Evolutionary conservation across 2,888 invertebrate genomes (phyloP).

Genomic region (Malachius bipustulatus): DNA sequence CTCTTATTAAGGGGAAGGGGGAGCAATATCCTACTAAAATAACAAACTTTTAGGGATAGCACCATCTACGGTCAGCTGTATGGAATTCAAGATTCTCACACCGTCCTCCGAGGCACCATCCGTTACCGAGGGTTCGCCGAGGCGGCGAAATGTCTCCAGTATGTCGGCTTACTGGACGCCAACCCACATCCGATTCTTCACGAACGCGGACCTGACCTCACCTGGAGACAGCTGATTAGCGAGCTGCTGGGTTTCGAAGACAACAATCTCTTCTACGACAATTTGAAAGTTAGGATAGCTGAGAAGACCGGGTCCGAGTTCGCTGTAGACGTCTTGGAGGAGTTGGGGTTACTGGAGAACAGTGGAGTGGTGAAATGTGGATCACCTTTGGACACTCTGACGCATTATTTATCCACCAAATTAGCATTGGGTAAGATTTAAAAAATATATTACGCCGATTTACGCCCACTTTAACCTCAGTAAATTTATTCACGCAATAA

Average conservation of each 20-base stretch:
- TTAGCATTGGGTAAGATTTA: slow-evolving; percentile 56
- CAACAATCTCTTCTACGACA: slow-evolving; percentile 84
- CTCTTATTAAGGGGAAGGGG: too few species aligned
- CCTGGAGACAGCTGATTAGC: slow-evolving; percentile 84
- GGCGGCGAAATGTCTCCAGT: slow-evolving; percentile 75
- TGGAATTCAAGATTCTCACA: slow-evolving; percentile 75
- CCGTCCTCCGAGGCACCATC: slow-evolving; percentile 86
- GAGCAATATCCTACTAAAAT: too few species aligned
- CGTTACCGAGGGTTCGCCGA: slow-evolving; percentile 83
- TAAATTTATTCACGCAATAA: neutral
- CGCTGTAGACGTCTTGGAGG: slow-evolving; percentile 66
- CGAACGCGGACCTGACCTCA: slow-evolving; percentile 87
- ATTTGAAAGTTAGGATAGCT: slow-evolving; percentile 70
- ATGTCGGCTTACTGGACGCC: slow-evolving; percentile 77
- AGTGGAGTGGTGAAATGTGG: slow-evolving; percentile 67
- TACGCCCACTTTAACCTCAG: slow-evolving; percentile 1
- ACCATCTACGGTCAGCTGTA: slow-evolving; percentile 79
- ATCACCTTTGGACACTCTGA: slow-evolving; percentile 87
- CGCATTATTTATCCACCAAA: slow-evolving; percentile 73
- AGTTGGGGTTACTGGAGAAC: slow-evolving; percentile 79
- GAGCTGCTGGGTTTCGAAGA: slow-evolving; percentile 73
- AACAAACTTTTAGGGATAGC: slow-evolving; percentile 90
- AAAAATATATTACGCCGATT: slow-evolving; percentile 2
- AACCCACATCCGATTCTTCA: slow-evolving; percentile 84
- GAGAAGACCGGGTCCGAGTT: slow-evolving; percentile 65